Evolutionary conservation across 2,113 vertebrate genomes (phyloP), one percentile per base, ranked within the genome.

Genomic region (Pangasianodon gigas): DNA sequence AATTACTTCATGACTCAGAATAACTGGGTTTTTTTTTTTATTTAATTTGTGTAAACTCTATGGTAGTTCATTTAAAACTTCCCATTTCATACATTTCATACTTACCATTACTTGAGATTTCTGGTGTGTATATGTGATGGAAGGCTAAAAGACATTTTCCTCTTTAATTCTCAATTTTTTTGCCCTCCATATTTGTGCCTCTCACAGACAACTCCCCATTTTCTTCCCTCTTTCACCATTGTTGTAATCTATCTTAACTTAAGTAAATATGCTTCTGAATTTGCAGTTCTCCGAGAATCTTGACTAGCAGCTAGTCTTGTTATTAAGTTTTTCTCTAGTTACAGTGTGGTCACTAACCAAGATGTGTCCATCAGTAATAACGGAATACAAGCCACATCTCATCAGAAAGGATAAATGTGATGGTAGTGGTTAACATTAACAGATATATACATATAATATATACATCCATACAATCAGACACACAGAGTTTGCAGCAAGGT

Each of bases 381-480:
- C 91, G 91, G 90, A 82, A 60, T 60, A 60, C 21, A 60, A 60
- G 29, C 54, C 10, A 75, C 26, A 85, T 16, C 7, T n/a, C 75
- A 56, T 80, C 21, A 77, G 54, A 89, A 87, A 89, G 89, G 89
- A 92, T 14, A 86, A 87, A 60, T 74, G 89, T 82, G 80, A 80
- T n/a, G 48, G 74, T 58, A 62, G 51, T 5, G 79, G 51, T 75
- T 90, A 84, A 91, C 82, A 90, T 93, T 91, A 94, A 91, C 84
- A 93, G 82, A 84, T 84, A 84, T 62, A 29, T 44, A 26, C 11
- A 41, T 29, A 90, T 88, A 83, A 67, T 52, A 13, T 26, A 81
- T 14, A 67, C 87, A 91, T 91, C 91, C 75, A 86, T 41, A 46
- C 52, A 84, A 88, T 69, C 69, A 92, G 89, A 92, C 44, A 84